These are phyloP conservation scores for Zoanthus sansibaricus DNA, from an alignment of 92 coral and sea anemone genomes.

Conservation along the genomic window DNA sequence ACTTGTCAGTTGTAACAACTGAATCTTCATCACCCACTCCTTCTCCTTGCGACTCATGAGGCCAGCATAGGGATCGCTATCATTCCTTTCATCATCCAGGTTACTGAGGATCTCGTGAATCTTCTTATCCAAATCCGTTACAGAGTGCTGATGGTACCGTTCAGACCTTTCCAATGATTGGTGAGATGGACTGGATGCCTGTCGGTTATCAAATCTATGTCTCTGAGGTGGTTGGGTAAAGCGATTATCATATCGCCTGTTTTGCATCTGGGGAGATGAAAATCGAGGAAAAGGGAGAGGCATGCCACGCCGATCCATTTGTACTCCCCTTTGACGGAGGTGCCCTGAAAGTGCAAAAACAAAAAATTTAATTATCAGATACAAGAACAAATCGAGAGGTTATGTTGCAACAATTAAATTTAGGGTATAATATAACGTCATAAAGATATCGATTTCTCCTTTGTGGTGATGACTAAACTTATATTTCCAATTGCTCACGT, in stretches of 20 bases:
- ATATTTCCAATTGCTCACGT: too few species aligned
- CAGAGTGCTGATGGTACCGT: constrained; percentile 65
- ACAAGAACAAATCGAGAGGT: too few species aligned
- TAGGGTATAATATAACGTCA: too few species aligned
- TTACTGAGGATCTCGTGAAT: constrained; percentile 75
- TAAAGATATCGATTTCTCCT: too few species aligned
- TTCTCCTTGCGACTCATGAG: constrained; percentile 96
- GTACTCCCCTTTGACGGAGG: constrained; percentile 63
- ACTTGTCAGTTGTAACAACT: constrained; percentile 90
- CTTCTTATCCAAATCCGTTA: constrained; percentile 80
- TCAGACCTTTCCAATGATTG: constrained; percentile 51
- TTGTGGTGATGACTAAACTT: too few species aligned
- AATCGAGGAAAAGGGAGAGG: constrained; percentile 81
- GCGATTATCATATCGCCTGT: constrained; percentile 62
- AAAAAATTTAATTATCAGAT: too few species aligned
- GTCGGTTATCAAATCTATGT: constrained; percentile 68
- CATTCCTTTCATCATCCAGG: constrained; percentile 63
- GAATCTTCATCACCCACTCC: constrained; percentile 97
- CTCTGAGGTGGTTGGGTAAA: constrained; percentile 33
- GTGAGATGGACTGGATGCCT: not conserved
- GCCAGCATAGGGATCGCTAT: constrained; percentile 84
- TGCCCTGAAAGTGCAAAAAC: constrained; percentile 58
- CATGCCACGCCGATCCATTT: constrained; percentile 61
- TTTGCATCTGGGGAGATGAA: constrained; percentile 78
- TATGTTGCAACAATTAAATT: too few species aligned